Conservation (phyloP, 2,888 invertebrate genomes). For the Callinectes sapidus region DNA sequence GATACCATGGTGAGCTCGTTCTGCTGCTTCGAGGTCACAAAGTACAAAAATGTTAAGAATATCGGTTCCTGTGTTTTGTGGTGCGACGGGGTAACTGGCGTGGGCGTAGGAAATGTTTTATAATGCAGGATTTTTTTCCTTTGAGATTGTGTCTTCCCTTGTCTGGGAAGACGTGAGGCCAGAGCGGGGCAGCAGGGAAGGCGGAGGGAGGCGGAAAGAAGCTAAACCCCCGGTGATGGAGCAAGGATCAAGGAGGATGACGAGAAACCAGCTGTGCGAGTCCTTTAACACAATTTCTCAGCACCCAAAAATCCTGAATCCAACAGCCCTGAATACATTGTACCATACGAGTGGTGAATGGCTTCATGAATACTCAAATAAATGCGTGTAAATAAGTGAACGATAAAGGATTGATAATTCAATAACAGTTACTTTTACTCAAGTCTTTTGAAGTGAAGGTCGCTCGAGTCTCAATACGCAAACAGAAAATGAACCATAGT, state of each 20-base stretch:
- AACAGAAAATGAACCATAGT: not conserved
- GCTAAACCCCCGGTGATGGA: constrained; percentile 4
- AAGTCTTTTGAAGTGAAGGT: not conserved
- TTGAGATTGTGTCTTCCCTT: not conserved
- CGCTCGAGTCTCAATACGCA: not conserved
- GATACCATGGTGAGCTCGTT: not conserved
- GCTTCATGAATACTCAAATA: not conserved
- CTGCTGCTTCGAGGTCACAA: not conserved
- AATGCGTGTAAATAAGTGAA: not conserved
- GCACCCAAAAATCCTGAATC: not conserved
- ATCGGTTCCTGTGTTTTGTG: constrained; percentile 17
- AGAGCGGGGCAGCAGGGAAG: not conserved
- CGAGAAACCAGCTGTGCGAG: not conserved
- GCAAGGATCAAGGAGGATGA: constrained; percentile 12
- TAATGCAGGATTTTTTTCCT: not conserved
- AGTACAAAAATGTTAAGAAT: not conserved
- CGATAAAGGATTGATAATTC: not conserved
- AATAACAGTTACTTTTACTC: not conserved
- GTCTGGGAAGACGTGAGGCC: not conserved
- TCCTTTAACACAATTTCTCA: constrained; percentile 5
- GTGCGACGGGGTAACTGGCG: not conserved
- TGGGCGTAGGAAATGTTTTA: not conserved
- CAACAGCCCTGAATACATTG: not conserved
- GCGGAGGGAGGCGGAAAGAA: not conserved
- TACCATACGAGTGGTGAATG: not conserved